Conservation (phyloP, 2,797 vertebrate genomes). For the Champsocephalus gunnari region DNA sequence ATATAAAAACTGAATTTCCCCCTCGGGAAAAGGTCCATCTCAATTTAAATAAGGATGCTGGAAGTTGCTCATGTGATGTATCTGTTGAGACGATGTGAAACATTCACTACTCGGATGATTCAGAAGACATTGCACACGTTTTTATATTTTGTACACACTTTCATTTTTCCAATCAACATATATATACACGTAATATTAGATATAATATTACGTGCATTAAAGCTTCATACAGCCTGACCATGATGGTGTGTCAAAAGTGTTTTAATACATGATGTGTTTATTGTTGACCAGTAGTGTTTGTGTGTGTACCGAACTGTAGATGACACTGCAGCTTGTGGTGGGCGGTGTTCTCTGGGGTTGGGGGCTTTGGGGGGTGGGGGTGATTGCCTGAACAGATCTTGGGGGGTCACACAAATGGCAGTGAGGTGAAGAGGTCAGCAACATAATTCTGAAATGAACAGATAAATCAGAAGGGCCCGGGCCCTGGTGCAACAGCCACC, state of each 20-base stretch:
- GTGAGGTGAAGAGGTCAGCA: conserved; percentile 83
- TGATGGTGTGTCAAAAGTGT: neutral
- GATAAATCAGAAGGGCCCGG: conserved; percentile 83
- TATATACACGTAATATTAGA: neutral
- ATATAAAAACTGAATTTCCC: neutral
- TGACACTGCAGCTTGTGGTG: conserved; percentile 66
- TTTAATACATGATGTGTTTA: neutral
- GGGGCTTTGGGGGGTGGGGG: conserved; percentile 20
- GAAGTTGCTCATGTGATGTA: neutral
- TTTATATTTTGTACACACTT: neutral
- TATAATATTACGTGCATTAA: neutral
- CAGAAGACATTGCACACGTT: neutral
- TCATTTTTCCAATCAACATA: neutral
- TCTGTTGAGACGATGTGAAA: neutral
- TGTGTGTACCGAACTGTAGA: conserved; percentile 68
- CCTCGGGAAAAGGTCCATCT: no score
- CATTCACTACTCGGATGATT: neutral
- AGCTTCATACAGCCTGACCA: neutral
- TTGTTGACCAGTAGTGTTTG: conserved; percentile 17
- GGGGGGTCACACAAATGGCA: conserved; percentile 84
- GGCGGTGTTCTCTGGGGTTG: conserved; percentile 46
- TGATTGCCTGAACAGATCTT: conserved; percentile 82
- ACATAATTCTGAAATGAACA: conserved; percentile 84
- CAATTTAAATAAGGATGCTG: neutral
- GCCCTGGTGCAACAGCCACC: conserved; percentile 71